Evolutionary conservation across 2,888 invertebrate genomes (phyloP), one percentile per base, ranked within the genome.

Genomic region (Sminthurides aquaticus): DNA sequence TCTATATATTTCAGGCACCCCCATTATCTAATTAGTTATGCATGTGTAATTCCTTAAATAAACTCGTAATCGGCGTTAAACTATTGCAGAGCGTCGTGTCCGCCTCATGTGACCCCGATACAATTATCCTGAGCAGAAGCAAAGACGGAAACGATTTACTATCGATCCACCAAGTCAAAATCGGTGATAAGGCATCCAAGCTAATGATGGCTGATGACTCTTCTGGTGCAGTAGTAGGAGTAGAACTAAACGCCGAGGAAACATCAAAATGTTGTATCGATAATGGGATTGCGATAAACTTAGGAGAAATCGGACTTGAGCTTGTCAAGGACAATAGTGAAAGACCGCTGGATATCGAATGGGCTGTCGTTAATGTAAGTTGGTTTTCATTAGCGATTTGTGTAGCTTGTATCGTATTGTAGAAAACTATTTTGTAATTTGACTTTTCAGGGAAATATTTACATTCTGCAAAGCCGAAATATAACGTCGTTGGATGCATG

Each of bases 81-180:
- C 66, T 67, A 63, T 76, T 78, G 60, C 77, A 90, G 89, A 86
- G 86, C 67, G 89, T 92, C 2, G 91, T 91, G 0, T 89, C 90
- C 0, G 90, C 87, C 0, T 78, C 82, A 55, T 83, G 86, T 1
- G 90, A 90, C 74, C 91, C 91, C 0, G 91, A 91, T 76, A 86
- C 86, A 0, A 81, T 89, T 64, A 80, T 82, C 18, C 76, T 90
- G 2, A 78, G 79, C 8, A 81, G 85, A 57, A 79, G 79, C 1
- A 79, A 78, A 74, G 77, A 82, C 20, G 80, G 80, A 22, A 72
- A 78, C 24, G 22, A 57, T 60, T 66, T 74, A 1, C 75, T 89
- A 1, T 76, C 73, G 0, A 78, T 87, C 56, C 74, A 67, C 3
- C 70, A 77, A 15, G 76, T 74, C 67, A 70, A 66, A 2, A 66